A percentile compares a stretch with the other conserved stretches of the same genome.
Conservation (phyloP, 2,113 vertebrate genomes). For the Protobothrops flavoviridis region DNA sequence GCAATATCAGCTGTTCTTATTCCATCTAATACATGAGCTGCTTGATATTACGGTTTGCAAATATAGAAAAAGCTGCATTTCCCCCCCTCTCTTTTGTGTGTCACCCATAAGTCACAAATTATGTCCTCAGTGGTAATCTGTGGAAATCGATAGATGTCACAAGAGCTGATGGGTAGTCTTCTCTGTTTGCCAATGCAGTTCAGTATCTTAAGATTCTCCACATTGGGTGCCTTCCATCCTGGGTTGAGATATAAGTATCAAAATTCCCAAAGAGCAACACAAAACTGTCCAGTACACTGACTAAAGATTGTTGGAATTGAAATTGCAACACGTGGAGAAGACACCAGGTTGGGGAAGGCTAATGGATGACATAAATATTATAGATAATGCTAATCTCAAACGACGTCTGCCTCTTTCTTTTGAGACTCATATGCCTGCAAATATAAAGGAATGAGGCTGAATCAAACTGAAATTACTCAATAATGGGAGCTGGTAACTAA, state of each 20-base stretch:
- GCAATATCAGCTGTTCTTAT: not conserved
- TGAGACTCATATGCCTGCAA: not conserved
- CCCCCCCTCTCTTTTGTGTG: not conserved
- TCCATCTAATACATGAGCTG: not conserved
- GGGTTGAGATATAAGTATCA: not conserved
- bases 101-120: not conserved
- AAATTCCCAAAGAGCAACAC: not conserved
- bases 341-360: not conserved
- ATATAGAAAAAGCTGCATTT: no score
- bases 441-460: not conserved
- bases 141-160: not conserved
- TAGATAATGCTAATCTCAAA: not conserved
- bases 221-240: not conserved
- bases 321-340: not conserved
- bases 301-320: not conserved
- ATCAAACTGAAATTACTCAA: not conserved
- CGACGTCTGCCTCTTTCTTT: not conserved
- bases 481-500: not conserved
- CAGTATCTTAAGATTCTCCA: not conserved
- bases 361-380: not conserved
- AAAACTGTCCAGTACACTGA: not conserved
- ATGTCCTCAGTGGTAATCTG: not conserved
- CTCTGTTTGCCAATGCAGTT: not conserved
- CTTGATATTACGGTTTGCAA: not conserved
- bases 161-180: not conserved